Conservation (phyloP, 2,888 invertebrate species). For the Mamestra brassicae region DNA sequence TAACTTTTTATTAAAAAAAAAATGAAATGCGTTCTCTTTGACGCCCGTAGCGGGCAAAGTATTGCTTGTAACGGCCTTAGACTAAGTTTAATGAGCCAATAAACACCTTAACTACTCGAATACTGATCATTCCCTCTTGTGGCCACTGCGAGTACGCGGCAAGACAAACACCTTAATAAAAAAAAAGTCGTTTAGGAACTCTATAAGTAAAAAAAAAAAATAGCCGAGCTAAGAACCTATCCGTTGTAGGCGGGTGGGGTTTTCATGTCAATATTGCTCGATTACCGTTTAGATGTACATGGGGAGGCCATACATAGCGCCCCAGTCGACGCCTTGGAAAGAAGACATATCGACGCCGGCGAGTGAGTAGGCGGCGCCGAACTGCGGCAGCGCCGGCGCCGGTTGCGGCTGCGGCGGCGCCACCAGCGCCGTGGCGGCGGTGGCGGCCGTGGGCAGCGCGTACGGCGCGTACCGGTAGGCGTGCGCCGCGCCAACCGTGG, state of each 20-base stretch:
- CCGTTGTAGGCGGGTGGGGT: slow-evolving; percentile 76
- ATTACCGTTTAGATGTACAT: slow-evolving; percentile 94
- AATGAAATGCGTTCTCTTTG: slow-evolving; percentile 88
- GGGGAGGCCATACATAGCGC: slow-evolving; percentile 97
- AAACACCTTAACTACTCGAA: slow-evolving; percentile 75
- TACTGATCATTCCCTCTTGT: slow-evolving; percentile 76
- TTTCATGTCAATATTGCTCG: slow-evolving; percentile 51
- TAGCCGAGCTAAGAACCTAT: slow-evolving; percentile 71
- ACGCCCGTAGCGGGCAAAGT: slow-evolving; percentile 78
- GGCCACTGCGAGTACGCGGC: slow-evolving; percentile 77
- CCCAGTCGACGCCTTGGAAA: slow-evolving; percentile 98
- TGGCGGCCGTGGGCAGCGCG: slow-evolving; percentile 84
- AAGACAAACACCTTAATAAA: slow-evolving; percentile 74
- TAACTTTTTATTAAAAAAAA: slow-evolving; percentile 71
- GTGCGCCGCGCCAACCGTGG: slow-evolving; percentile 78
- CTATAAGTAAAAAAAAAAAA: slow-evolving; percentile 71
- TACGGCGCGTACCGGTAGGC: slow-evolving; percentile 90
- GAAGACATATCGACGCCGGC: slow-evolving; percentile 98
- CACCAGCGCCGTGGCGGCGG: slow-evolving; percentile 81
- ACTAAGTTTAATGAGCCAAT: slow-evolving; percentile 78
- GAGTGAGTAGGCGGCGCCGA: slow-evolving; percentile 94
- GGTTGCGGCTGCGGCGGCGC: slow-evolving; percentile 91
- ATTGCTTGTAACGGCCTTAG: slow-evolving; percentile 80
- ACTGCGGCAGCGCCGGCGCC: slow-evolving; percentile 91
- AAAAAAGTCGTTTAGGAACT: slow-evolving; percentile 80